Percentiles rank a stretch among this genome's conserved stretches.
Conservation (phyloP, 2,888 invertebrate genomes). For the Bellardia pandia region DNA sequence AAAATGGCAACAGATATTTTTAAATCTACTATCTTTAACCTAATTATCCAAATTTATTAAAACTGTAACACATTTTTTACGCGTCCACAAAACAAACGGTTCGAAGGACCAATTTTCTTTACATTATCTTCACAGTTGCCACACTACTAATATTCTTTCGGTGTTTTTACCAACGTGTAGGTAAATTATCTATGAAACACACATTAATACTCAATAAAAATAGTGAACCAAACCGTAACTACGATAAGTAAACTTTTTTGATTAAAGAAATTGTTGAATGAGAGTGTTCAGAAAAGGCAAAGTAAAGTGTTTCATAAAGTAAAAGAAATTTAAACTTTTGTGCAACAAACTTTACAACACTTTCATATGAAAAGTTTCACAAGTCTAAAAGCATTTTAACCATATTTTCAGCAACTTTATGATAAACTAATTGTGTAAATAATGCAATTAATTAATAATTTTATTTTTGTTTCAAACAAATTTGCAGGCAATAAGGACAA, state of each 20-base stretch:
- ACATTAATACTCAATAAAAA: neutral
- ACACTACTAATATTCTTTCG: neutral
- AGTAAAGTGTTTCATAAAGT: conserved; percentile 10
- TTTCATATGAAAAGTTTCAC: conserved; percentile 34
- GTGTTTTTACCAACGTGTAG: neutral
- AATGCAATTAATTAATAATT: neutral
- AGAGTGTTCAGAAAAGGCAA: neutral
- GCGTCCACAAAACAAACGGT: neutral
- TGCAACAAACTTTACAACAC: conserved; percentile 32
- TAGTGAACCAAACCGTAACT: neutral
- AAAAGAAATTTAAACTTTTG: conserved; percentile 23
- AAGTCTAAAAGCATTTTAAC: neutral
- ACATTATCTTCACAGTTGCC: neutral
- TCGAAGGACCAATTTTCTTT: neutral
- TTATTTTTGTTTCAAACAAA: too few species aligned
- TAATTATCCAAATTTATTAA: too few species aligned
- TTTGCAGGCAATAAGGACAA: too few species aligned
- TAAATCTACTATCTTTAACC: too few species aligned
- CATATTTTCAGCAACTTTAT: neutral
- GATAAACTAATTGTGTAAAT: neutral
- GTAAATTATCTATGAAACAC: neutral
- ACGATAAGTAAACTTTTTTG: conserved; percentile 19
- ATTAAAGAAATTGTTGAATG: conserved; percentile 26
- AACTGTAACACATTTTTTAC: too few species aligned
- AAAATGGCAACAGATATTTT: too few species aligned